Evolutionary conservation across 2,797 vertebrate genomes (phyloP).

Genomic region (Sibirionetta formosa): DNA sequence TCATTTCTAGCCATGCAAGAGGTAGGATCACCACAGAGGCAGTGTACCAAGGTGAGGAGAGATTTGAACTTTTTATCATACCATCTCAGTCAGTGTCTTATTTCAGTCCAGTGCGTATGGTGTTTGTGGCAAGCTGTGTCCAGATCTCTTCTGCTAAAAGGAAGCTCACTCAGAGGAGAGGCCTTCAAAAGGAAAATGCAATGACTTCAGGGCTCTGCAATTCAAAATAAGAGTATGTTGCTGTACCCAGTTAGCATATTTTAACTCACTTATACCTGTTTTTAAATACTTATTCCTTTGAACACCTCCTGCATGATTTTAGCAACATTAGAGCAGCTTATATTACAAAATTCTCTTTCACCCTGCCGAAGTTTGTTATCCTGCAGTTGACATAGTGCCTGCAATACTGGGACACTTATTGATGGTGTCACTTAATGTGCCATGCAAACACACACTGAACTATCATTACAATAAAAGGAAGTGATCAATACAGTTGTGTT

Average conservation of each 20-base stretch:
- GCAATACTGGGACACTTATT: neutral
- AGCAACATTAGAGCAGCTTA: neutral
- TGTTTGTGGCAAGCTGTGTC: neutral
- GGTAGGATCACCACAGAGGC: conserved; percentile 5
- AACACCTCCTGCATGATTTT: neutral
- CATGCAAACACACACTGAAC: neutral
- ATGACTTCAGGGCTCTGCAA: conserved; percentile 26
- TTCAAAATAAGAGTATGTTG: neutral
- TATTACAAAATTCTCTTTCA: neutral
- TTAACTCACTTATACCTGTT: neutral
- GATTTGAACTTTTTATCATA: neutral
- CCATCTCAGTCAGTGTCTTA: conserved; percentile 15
- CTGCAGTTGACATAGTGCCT: neutral
- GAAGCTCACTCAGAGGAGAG: neutral
- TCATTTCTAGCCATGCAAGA: neutral
- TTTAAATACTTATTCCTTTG: neutral
- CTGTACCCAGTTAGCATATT: neutral
- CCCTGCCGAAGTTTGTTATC: neutral
- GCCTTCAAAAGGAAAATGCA: neutral
- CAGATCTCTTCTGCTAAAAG: conserved; percentile 7
- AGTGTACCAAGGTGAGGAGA: neutral
- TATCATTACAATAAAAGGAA: conserved; percentile 37
- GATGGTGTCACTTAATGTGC: conserved; percentile 1
- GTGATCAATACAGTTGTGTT: conserved; percentile 28
- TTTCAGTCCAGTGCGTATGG: neutral